A percentile compares a stretch with the other conserved stretches of the same genome.
These are phyloP conservation scores for Xestobium rufovillosum DNA, from an alignment of 2,888 invertebrate species.

Conservation along the genomic window DNA sequence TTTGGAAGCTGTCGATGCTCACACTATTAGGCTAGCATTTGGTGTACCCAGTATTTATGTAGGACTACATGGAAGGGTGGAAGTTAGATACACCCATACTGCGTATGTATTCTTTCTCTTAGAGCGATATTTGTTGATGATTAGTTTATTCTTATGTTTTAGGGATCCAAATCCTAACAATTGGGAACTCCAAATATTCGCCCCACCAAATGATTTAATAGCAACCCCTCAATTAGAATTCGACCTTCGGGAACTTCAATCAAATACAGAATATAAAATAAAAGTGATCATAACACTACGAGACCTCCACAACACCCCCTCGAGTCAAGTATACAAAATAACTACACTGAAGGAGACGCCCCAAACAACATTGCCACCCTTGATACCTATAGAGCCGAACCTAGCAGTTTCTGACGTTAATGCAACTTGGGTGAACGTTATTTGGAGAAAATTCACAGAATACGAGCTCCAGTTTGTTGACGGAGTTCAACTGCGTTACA, in stretches of 20 bases:
- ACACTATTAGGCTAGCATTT: constrained; percentile 73
- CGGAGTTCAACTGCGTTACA: constrained; percentile 80
- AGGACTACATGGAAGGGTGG: constrained; percentile 79
- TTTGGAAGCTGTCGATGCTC: constrained; percentile 69
- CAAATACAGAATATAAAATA: constrained; percentile 75
- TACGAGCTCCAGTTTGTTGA: constrained; percentile 79
- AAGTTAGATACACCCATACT: constrained; percentile 75
- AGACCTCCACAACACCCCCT: constrained; percentile 69
- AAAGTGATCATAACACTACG: constrained; percentile 72
- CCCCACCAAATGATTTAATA: constrained; percentile 78
- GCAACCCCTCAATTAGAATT: constrained; percentile 82
- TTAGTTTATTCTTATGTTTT: too few relatives aligned
- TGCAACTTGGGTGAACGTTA: constrained; percentile 68
- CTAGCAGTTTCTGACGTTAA: constrained; percentile 67
- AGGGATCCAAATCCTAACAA: constrained; percentile 54
- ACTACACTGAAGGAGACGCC: constrained; percentile 54
- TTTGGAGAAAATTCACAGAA: constrained; percentile 75
- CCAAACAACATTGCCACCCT: constrained; percentile 50
- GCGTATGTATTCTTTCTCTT: constrained; percentile 48
- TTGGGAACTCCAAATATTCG: constrained; percentile 81
- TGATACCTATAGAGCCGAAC: constrained; percentile 64
- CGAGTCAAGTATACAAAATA: constrained; percentile 69
- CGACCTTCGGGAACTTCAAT: constrained; percentile 66
- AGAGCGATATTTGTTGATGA: too few relatives aligned
- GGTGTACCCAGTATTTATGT: constrained; percentile 75